Conservation (phyloP, 1,140 invertebrate genomes). For the Agrilus planipennis region DNA sequence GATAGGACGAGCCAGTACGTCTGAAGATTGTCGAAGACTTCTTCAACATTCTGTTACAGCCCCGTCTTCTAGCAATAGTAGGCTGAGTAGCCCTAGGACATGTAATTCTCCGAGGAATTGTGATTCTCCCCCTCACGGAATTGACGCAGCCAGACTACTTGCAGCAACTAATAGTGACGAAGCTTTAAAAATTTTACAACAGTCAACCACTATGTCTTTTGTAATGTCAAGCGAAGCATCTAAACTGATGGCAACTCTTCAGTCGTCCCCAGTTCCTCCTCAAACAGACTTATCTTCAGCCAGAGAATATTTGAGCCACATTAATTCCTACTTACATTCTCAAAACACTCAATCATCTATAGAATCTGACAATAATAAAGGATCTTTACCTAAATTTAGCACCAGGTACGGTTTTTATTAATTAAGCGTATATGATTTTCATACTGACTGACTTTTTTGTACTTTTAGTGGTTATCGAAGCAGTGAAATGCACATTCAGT, state of each 20-base stretch:
- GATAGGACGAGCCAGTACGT: conserved; percentile 29
- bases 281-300: conserved; percentile 33
- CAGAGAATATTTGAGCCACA: conserved; percentile 39
- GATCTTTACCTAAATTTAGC: conserved; percentile 25
- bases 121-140: conserved; percentile 31
- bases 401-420: conserved; percentile 17
- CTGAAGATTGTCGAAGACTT: conserved; percentile 40
- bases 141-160: conserved; percentile 40
- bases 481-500: conserved; percentile 50
- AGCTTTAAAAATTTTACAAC: conserved; percentile 44
- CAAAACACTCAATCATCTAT: conserved; percentile 29
- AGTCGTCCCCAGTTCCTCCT: conserved; percentile 49
- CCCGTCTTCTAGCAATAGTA: conserved; percentile 29
- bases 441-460: background rate
- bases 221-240: conserved; percentile 54
- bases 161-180: conserved; percentile 38
- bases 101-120: conserved; percentile 14
- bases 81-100: conserved; percentile 15
- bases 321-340: conserved; percentile 37
- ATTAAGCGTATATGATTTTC: background rate
- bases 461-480: conserved; percentile 27
- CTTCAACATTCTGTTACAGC: conserved; percentile 24
- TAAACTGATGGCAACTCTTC: conserved; percentile 53
- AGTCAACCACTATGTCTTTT: conserved; percentile 46
- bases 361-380: conserved; percentile 22